Conservation (phyloP, 2,888 invertebrate species). For the Plebejus melissa region DNA sequence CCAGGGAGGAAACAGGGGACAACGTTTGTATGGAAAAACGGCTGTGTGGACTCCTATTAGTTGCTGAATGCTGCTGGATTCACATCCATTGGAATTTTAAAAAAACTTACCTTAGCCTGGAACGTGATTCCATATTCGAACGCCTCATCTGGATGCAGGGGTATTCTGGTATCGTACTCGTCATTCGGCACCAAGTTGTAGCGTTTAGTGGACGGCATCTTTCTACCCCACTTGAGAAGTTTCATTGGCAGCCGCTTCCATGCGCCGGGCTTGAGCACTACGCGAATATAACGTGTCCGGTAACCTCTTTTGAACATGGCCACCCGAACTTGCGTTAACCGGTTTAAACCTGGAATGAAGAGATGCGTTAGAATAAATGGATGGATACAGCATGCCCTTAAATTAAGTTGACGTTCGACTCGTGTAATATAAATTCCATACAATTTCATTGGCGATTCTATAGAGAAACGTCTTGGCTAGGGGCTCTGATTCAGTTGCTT, state of each 20-base stretch:
- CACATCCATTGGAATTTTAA: background rate
- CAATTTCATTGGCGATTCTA: no score
- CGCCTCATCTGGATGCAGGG: conserved; percentile 97
- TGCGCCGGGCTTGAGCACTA: conserved; percentile 56
- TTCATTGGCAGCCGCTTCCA: conserved; percentile 69
- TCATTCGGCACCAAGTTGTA: conserved; percentile 98
- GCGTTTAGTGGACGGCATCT: conserved; percentile 91
- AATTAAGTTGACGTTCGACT: no score
- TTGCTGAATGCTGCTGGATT: background rate
- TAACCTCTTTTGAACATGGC: conserved; percentile 64
- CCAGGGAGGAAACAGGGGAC: no score
- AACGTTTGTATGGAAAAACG: no score
- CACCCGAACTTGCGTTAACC: conserved; percentile 34
- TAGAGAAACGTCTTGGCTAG: no score
- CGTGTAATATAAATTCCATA: no score
- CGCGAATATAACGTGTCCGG: conserved; percentile 61
- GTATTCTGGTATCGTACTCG: conserved; percentile 96
- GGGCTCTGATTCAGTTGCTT: no score
- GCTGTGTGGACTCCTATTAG: background rate
- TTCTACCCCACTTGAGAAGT: conserved; percentile 70
- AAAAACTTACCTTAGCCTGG: conserved; percentile 92
- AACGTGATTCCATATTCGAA: conserved; percentile 98
- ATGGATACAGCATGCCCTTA: no score
- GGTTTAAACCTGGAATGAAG: conserved; percentile 35
- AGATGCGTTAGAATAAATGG: background rate